Evolutionary conservation across 2,797 vertebrate species (phyloP), one percentile per base, ranked within the genome.

Genomic region (Aratinga solstitialis): DNA sequence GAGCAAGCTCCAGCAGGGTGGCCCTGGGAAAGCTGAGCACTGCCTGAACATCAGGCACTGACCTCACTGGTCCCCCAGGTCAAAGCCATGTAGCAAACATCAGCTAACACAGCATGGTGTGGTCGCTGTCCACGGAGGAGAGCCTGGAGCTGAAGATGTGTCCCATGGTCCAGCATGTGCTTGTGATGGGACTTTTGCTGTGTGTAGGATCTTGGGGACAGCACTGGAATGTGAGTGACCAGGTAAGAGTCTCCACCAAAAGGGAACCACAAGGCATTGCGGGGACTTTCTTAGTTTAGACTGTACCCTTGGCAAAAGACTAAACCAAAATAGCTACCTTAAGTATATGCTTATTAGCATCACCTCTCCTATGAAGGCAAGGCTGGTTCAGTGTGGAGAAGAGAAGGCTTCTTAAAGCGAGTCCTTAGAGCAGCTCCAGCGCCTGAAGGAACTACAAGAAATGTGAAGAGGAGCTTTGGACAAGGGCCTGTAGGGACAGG

Each of bases 211-310:
- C 5, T 3, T 32, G 38, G 23, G 42, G 63, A 62, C 30, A 51
- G 36, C 42, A 53, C 42, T 13, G 53, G 42, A 14, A 18, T 0
- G 0, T 10, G 53, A 1, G 2, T 65, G 67, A 27, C n/a, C 1
- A 0, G 26, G 38, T 18, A 32, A 9, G 16, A 15, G 50, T 20
- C 20, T 17, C 43, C 36, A 40, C 48, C 5, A n/a, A 53, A 58
- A 62, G 16, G 36, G 42, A 79, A 18, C n/a, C 12, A 11, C 22
- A 3, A 32, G 40, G 10, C 16, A 3, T 5, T 30, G 50, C 10
- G 8, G 16, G 24, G 48, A 5, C 13, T 48, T 26, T 26, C 5
- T 47, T 24, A 9, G 38, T 67, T 56, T 71, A 53, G 11, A 58
- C 38, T 84, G 69, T 34, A 85, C 38, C 38, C 38, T 62, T 74